These are phyloP conservation scores for Falcunculus frontatus DNA, from an alignment of 2,113 vertebrate genomes.

Conservation along the genomic window DNA sequence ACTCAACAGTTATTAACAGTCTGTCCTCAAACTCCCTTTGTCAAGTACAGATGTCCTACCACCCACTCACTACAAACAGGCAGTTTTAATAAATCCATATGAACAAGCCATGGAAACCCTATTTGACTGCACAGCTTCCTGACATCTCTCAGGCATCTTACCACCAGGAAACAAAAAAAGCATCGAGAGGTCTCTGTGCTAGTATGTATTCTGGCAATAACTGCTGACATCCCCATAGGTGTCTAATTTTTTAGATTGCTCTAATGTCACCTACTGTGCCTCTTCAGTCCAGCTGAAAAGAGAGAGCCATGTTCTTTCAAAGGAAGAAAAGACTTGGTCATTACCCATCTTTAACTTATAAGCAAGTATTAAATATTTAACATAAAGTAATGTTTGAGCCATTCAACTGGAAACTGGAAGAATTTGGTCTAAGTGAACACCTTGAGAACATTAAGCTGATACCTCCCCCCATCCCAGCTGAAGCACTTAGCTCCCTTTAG, in stretches of 20 bases:
- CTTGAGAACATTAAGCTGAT: neutral
- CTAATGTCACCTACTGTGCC: neutral
- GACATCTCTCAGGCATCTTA: neutral
- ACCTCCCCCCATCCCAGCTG: neutral
- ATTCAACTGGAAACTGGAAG: neutral
- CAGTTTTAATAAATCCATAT: neutral
- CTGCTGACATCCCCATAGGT: neutral
- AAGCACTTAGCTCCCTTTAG: neutral
- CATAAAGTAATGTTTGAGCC: neutral
- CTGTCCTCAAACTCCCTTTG: constrained; percentile 1
- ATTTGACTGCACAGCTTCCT: neutral
- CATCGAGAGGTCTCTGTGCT: neutral
- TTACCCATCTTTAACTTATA: neutral
- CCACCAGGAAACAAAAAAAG: neutral
- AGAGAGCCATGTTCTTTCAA: neutral
- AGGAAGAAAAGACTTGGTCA: neutral
- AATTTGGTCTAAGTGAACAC: neutral
- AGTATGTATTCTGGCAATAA: neutral
- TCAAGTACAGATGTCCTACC: neutral
- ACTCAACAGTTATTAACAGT: neutral
- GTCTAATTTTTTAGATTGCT: neutral
- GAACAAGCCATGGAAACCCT: neutral
- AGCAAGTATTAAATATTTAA: neutral
- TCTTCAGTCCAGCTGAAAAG: neutral
- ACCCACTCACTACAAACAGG: neutral